Evolutionary conservation across 2,797 vertebrate species (phyloP).

Genomic region (Catostomus latipinnis): DNA sequence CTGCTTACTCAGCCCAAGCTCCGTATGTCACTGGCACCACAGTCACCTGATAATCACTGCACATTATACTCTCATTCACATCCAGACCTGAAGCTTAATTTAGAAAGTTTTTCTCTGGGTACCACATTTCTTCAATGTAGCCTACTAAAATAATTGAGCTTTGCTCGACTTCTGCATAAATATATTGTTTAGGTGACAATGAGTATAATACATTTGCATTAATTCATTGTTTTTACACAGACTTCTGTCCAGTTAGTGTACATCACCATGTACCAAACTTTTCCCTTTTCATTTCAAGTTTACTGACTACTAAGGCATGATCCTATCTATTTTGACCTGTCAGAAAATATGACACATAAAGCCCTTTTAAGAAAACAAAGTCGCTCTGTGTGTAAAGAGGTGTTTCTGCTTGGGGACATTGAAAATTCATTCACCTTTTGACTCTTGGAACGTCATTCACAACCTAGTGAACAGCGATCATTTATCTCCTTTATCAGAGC

Average conservation of each 20-base stretch:
- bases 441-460: slow-evolving; percentile 10
- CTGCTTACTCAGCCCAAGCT: slow-evolving; percentile 52
- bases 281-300: background rate
- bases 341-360: background rate
- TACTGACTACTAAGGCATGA: background rate
- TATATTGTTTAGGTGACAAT: no score
- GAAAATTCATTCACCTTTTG: slow-evolving; percentile 27
- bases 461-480: slow-evolving; percentile 10
- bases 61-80: background rate
- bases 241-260: background rate
- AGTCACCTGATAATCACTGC: slow-evolving; percentile 26
- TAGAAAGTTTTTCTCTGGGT: background rate
- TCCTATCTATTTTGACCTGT: background rate
- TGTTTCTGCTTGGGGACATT: slow-evolving; percentile 13
- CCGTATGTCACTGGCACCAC: slow-evolving; percentile 33
- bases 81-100: background rate
- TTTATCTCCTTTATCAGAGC: slow-evolving; percentile 34
- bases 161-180: background rate
- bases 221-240: background rate
- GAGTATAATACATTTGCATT: background rate
- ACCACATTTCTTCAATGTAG: background rate
- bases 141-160: background rate
- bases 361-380: background rate
- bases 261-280: background rate
- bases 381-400: slow-evolving; percentile 6